Conservation (phyloP, 2,888 invertebrate genomes). For the Noctua pronuba region DNA sequence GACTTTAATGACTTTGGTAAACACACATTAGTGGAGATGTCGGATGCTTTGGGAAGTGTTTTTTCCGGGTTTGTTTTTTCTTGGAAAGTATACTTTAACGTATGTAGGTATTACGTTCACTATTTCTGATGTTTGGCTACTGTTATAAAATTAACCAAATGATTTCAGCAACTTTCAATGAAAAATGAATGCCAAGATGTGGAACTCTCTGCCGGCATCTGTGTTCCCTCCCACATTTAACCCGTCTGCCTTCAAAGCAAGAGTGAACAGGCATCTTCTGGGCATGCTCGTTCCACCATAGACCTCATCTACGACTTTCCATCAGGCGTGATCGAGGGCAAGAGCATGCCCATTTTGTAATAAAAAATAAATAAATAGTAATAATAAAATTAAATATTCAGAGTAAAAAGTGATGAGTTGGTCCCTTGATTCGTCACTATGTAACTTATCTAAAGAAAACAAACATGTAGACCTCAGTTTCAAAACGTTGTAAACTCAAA, state of each 20-base stretch:
- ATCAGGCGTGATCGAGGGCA: too few species aligned
- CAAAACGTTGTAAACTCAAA: slow-evolving; percentile 16
- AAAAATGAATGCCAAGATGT: too few species aligned
- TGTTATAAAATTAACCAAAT: not conserved
- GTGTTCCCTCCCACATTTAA: too few species aligned
- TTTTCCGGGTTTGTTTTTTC: not conserved
- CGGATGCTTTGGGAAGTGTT: not conserved
- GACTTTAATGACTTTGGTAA: slow-evolving; percentile 23
- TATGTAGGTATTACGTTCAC: not conserved
- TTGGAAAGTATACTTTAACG: not conserved
- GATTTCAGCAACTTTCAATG: not conserved
- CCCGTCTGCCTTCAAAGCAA: too few species aligned
- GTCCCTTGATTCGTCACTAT: not conserved
- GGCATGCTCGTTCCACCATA: too few species aligned
- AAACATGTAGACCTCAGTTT: not conserved
- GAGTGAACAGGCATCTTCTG: too few species aligned
- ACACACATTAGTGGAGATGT: not conserved
- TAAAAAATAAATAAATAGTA: too few species aligned
- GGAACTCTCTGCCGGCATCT: too few species aligned
- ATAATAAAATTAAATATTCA: not conserved
- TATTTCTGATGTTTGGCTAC: not conserved
- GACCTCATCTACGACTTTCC: too few species aligned
- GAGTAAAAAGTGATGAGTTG: not conserved
- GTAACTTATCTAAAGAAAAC: slow-evolving; percentile 1
- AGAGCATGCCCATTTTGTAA: too few species aligned